Percentiles rank a stretch among this genome's conserved stretches.
Evolutionary conservation across 1,140 invertebrate genomes (phyloP).

Genomic region (Trichogramma pretiosum): DNA sequence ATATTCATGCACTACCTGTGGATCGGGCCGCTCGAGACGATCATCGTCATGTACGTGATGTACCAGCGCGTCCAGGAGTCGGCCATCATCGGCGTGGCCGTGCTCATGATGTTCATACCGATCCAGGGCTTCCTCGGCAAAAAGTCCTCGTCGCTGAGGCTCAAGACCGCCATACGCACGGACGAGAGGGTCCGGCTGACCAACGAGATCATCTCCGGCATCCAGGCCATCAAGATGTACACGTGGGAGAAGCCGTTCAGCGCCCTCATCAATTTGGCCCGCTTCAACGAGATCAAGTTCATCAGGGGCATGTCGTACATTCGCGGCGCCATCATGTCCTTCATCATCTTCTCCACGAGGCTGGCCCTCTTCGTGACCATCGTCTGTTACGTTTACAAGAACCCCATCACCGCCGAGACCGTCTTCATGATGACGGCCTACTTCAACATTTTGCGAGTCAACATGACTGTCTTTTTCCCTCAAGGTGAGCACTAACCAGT

Average conservation of each 20-base stretch:
- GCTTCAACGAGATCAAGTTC: conserved; percentile 56
- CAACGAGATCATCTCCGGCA: conserved; percentile 75
- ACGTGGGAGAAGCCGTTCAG: conserved; percentile 80
- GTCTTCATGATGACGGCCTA: conserved; percentile 67
- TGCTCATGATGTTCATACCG: conserved; percentile 74
- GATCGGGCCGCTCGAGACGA: conserved; percentile 67
- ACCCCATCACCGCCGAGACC: conserved; percentile 61
- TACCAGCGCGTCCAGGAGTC: conserved; percentile 64
- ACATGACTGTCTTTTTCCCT: conserved; percentile 66
- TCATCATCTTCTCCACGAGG: conserved; percentile 64
- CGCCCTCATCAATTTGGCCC: conserved; percentile 49
- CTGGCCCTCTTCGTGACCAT: conserved; percentile 71
- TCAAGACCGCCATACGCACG: conserved; percentile 57
- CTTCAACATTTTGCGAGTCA: conserved; percentile 62
- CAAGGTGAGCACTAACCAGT: conserved; percentile 56
- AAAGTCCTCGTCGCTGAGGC: conserved; percentile 49
- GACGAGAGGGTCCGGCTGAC: conserved; percentile 77
- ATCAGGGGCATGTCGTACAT: conserved; percentile 61
- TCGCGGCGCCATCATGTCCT: conserved; percentile 58
- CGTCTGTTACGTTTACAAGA: conserved; percentile 61
- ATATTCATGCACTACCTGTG: conserved; percentile 61
- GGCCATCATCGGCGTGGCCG: conserved; percentile 65
- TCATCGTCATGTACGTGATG: conserved; percentile 66
- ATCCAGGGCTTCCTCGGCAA: conserved; percentile 70
- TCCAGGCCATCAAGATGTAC: conserved; percentile 84